Conservation (phyloP, 2,888 invertebrate species). For the Lasioglossum oenotherae region DNA sequence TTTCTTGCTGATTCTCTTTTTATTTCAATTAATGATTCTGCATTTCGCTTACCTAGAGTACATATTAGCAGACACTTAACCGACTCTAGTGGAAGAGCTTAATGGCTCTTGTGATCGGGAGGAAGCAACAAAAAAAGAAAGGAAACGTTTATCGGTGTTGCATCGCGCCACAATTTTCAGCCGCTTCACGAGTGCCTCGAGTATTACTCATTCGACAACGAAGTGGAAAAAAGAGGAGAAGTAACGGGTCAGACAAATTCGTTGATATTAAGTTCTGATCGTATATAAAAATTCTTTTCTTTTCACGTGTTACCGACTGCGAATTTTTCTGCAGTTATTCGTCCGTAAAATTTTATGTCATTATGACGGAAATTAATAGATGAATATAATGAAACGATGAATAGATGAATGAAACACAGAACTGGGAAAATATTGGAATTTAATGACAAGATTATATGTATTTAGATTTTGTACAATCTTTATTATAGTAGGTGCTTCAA, state of each 20-base stretch:
- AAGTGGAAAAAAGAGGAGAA: conserved; percentile 11
- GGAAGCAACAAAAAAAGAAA: conserved; percentile 34
- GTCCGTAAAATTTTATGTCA: neutral
- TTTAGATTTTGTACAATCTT: no score
- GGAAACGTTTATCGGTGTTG: conserved; percentile 52
- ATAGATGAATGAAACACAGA: no score
- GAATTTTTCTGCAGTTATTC: neutral
- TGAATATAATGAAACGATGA: no score
- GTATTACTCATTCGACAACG: conserved; percentile 44
- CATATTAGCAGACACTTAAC: conserved; percentile 63
- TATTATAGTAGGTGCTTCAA: no score
- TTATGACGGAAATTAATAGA: neutral
- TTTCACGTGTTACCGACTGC: neutral
- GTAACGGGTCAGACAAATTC: conserved; percentile 27
- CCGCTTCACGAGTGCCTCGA: conserved; percentile 57
- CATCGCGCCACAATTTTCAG: conserved; percentile 58
- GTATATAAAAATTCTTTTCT: neutral
- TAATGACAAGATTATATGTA: no score
- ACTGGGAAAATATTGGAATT: neutral
- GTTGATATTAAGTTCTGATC: conserved; percentile 46
- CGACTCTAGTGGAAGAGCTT: conserved; percentile 56
- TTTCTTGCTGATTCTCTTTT: conserved; percentile 21
- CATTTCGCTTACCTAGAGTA: conserved; percentile 34
- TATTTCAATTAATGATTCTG: conserved; percentile 47
- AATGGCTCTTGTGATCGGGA: conserved; percentile 53